Percentiles rank a stretch among this genome's conserved stretches.
These are phyloP conservation scores for Notocelia uddmanniana DNA, from an alignment of 2,888 invertebrate genomes.

Conservation along the genomic window DNA sequence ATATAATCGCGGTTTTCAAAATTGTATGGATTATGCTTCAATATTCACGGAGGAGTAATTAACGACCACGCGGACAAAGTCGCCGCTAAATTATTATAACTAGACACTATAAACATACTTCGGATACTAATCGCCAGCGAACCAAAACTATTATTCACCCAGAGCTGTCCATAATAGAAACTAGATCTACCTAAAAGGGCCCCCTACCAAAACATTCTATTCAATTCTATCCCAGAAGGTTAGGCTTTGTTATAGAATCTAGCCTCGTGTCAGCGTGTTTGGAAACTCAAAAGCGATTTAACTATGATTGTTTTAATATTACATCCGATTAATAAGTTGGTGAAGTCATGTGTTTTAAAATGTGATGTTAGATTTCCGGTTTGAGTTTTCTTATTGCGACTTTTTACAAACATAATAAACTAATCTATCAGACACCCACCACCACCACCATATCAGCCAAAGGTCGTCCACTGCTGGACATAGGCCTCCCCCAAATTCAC, in stretches of 20 bases:
- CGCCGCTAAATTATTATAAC: too few species aligned
- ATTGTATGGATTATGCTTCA: too few species aligned
- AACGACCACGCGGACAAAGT: too few species aligned
- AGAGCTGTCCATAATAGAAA: slow-evolving; percentile 1
- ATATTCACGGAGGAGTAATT: too few species aligned
- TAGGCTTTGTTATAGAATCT: slow-evolving; percentile 57
- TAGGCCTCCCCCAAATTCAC: too few species aligned
- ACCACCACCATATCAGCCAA: too few species aligned
- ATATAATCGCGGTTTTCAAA: too few species aligned
- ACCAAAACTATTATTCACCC: not conserved
- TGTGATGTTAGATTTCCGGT: slow-evolving; percentile 22
- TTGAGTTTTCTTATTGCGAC: not conserved
- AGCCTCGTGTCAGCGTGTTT: slow-evolving; percentile 52
- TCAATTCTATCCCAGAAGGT: slow-evolving; percentile 53
- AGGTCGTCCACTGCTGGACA: too few species aligned
- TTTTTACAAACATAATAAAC: not conserved
- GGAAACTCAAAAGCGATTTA: slow-evolving; percentile 51
- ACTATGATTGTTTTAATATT: slow-evolving; percentile 53
- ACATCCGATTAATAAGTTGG: slow-evolving; percentile 49
- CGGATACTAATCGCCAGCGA: too few species aligned
- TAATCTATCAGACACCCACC: too few species aligned
- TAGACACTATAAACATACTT: too few species aligned
- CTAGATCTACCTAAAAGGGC: slow-evolving; percentile 38
- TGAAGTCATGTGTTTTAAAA: slow-evolving; percentile 47
- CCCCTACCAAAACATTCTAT: slow-evolving; percentile 51